Percentiles rank a stretch among this genome's conserved stretches.
Evolutionary conservation across 2,888 invertebrate genomes (phyloP).

Genomic region (Thereva unica): DNA sequence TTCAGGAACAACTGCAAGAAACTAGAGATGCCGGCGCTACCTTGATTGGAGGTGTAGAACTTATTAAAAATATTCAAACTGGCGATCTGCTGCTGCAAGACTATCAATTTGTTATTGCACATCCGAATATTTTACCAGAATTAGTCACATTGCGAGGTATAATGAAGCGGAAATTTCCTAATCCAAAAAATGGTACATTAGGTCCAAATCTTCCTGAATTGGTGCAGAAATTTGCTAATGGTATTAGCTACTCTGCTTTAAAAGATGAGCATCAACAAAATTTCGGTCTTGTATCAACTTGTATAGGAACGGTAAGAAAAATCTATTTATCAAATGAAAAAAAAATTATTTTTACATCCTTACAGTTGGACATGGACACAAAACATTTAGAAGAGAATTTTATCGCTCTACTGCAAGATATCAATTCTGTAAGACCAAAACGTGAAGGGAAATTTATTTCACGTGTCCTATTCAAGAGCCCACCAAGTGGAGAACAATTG

Average conservation of each 20-base stretch:
- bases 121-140: slow-evolving; percentile 79
- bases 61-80: slow-evolving; percentile 77
- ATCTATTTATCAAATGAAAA: slow-evolving; percentile 14
- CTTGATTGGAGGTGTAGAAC: slow-evolving; percentile 71
- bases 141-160: slow-evolving; percentile 75
- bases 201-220: slow-evolving; percentile 66
- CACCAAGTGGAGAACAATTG: slow-evolving; percentile 68
- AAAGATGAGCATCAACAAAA: slow-evolving; percentile 73
- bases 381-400: slow-evolving; percentile 76
- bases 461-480: slow-evolving; percentile 67
- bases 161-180: slow-evolving; percentile 78
- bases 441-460: slow-evolving; percentile 72
- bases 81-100: slow-evolving; percentile 70
- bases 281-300: slow-evolving; percentile 69
- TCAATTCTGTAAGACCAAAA: slow-evolving; percentile 69
- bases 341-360: neutral
- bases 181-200: slow-evolving; percentile 67
- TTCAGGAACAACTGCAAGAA: slow-evolving; percentile 56
- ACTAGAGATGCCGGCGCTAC: slow-evolving; percentile 74
- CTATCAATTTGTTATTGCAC: slow-evolving; percentile 75
- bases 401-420: slow-evolving; percentile 65
- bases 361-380: slow-evolving; percentile 73
- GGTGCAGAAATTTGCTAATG: slow-evolving; percentile 69
- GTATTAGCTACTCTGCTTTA: slow-evolving; percentile 69
- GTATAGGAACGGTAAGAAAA: slow-evolving; percentile 70